Evolutionary conservation across 2,113 vertebrate genomes (phyloP).

Genomic region (Sander vitreus): DNA sequence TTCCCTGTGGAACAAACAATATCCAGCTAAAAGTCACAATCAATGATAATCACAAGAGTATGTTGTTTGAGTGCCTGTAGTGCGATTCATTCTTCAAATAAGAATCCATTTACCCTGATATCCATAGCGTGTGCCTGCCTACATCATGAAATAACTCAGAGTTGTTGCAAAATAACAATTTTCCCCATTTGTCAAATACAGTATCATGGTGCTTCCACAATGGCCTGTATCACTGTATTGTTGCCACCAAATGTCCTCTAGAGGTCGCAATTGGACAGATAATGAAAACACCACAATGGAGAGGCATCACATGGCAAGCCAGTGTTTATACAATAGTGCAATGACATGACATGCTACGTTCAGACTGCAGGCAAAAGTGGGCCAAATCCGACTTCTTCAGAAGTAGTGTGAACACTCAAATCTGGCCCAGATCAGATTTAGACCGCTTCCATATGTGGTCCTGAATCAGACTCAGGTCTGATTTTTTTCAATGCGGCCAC

Average conservation of each 20-base stretch:
- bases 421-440: too few species aligned
- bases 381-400: too few species aligned
- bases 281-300: background rate
- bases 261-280: background rate
- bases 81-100: background rate
- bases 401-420: too few species aligned
- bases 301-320: background rate
- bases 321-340: background rate
- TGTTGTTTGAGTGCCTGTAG: background rate
- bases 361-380: too few species aligned
- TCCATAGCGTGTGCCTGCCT: background rate
- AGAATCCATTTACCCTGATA: background rate
- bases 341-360: too few species aligned
- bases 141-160: background rate
- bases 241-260: conserved; percentile 20
- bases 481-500: too few species aligned
- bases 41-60: background rate
- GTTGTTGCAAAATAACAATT: background rate
- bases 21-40: background rate
- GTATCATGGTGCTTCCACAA: too few species aligned
- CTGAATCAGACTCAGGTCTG: too few species aligned
- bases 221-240: background rate
- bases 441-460: too few species aligned
- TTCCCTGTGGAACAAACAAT: background rate
- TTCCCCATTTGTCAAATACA: background rate